These are phyloP conservation scores for Lamellibrachia satsuma DNA, from an alignment of 2,888 invertebrate species.

Conservation along the genomic window DNA sequence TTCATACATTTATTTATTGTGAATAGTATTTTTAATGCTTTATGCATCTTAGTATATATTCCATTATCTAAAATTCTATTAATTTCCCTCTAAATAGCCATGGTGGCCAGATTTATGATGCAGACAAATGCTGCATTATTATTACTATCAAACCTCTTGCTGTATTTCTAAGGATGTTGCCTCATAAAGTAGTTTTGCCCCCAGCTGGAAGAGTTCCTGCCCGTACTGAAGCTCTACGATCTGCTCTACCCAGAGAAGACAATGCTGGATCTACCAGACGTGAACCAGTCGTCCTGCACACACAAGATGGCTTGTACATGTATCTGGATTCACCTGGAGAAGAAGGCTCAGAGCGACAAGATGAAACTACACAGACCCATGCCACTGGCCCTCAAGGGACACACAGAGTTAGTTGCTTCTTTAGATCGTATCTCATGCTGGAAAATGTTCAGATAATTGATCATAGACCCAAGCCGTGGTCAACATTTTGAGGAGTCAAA, in stretches of 20 bases:
- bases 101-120: neutral
- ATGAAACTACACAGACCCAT: slow-evolving; percentile 79
- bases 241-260: slow-evolving; percentile 87
- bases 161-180: neutral
- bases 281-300: slow-evolving; percentile 84
- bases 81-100: neutral
- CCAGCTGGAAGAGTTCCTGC: slow-evolving; percentile 83
- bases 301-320: slow-evolving; percentile 93
- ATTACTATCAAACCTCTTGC: neutral
- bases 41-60: too few species aligned
- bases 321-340: slow-evolving; percentile 92
- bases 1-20: too few species aligned
- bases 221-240: slow-evolving; percentile 90
- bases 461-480: too few species aligned
- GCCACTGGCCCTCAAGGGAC: slow-evolving; percentile 79
- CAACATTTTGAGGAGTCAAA: too few species aligned
- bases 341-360: slow-evolving; percentile 89
- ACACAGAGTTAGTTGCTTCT: slow-evolving; percentile 47
- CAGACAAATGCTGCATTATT: neutral
- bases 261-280: slow-evolving; percentile 86
- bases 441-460: neutral
- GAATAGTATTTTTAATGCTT: too few species aligned
- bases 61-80: too few species aligned
- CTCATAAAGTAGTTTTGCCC: slow-evolving; percentile 36
- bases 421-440: neutral